A percentile compares a stretch with the other conserved stretches of the same genome.
phyloP scores from a whole-genome alignment of 2,888 invertebrate genomes.

The Andricus quercusramuli region DNA sequence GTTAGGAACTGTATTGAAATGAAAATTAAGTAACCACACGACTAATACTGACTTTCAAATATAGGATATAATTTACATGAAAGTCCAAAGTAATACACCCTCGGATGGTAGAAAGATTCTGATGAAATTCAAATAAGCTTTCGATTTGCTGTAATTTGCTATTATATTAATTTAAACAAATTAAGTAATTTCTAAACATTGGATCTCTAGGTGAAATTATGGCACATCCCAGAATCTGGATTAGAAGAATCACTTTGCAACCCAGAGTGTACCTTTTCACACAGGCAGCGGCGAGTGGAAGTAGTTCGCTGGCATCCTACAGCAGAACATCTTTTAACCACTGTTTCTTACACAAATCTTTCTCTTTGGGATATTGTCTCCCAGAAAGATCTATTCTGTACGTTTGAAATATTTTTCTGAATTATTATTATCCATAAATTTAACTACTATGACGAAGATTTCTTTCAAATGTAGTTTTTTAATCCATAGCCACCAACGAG shows the following conservation, averaged over 20 bases:
- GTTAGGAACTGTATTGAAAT: no score
- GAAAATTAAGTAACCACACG: no score
- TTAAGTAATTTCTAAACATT: background rate
- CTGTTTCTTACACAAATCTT: conserved; percentile 89
- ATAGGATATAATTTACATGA: no score
- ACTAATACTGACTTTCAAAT: no score
- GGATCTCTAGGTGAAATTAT: conserved; percentile 87
- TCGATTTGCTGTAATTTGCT: background rate
- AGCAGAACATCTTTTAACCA: conserved; percentile 93
- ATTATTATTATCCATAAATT: background rate
- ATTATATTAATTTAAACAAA: background rate
- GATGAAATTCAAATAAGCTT: no score
- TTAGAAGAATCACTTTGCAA: conserved; percentile 88
- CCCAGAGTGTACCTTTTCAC: conserved; percentile 89
- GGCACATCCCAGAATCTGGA: conserved; percentile 92
- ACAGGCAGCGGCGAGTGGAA: conserved; percentile 92
- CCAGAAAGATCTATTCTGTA: conserved; percentile 90
- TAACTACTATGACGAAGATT: background rate
- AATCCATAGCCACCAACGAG: conserved; percentile 82
- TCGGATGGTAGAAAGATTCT: no score
- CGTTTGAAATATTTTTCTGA: conserved; percentile 65
- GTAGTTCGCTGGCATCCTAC: conserved; percentile 95
- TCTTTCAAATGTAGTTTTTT: conserved; percentile 9
- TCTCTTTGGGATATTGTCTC: conserved; percentile 92
- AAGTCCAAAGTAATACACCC: no score